phyloP scores from a whole-genome alignment of 2,888 invertebrate species.

The Ariolimax columbianus region DNA sequence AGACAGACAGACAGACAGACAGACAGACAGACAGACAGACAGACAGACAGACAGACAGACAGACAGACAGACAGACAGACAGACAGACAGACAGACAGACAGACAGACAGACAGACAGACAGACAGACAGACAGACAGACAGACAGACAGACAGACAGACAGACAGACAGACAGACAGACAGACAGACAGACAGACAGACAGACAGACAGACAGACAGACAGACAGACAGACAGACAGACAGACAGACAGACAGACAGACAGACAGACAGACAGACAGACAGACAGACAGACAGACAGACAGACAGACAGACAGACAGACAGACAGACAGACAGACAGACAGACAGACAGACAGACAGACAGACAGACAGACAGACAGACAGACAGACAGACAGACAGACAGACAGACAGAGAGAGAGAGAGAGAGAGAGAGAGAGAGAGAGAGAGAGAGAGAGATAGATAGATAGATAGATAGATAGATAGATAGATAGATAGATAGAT shows the following conservation, averaged over 20 bases:
- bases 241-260: conserved; percentile 35
- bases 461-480: too few relatives aligned
- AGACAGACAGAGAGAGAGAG: background rate
- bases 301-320: conserved; percentile 20
- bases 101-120: conserved; percentile 18
- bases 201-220: conserved; percentile 19
- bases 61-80: conserved; percentile 22
- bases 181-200: conserved; percentile 33
- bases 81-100: conserved; percentile 19
- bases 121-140: conserved; percentile 22
- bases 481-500: background rate
- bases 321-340: conserved; percentile 37
- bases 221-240: conserved; percentile 20
- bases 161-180: conserved; percentile 29
- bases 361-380: conserved; percentile 26
- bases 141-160: conserved; percentile 30
- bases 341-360: conserved; percentile 34
- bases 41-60: conserved; percentile 29
- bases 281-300: conserved; percentile 37
- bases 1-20: conserved; percentile 34
- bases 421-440: too few relatives aligned
- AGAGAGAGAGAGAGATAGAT: too few relatives aligned
- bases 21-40: conserved; percentile 33
- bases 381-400: conserved; percentile 37
- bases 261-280: conserved; percentile 35